Conservation (phyloP, 2,113 vertebrate genomes). For the Meleagris gallopavo region DNA sequence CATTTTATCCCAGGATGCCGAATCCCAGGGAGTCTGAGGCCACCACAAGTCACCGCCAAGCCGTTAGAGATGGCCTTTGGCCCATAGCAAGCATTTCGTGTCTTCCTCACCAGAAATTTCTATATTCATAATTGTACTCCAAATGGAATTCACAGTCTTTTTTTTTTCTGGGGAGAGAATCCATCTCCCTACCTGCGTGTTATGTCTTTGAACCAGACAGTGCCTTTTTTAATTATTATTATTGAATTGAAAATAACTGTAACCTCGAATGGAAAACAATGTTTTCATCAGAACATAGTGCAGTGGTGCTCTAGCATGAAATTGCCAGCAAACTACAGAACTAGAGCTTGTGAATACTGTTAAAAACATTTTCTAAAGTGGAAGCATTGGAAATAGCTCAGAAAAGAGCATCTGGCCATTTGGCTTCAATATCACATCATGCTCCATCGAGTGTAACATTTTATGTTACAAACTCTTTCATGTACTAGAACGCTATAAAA, state of each 20-base stretch:
- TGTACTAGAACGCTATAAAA: conserved; percentile 52
- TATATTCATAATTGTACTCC: neutral
- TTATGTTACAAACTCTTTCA: conserved; percentile 58
- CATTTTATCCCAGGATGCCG: neutral
- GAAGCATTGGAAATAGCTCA: conserved; percentile 55
- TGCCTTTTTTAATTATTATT: neutral
- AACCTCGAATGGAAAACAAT: conserved; percentile 23
- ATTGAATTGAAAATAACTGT: conserved; percentile 8
- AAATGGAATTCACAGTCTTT: neutral
- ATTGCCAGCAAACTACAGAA: conserved; percentile 7
- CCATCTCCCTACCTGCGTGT: neutral
- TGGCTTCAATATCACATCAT: conserved; percentile 56
- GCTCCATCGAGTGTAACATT: conserved; percentile 52
- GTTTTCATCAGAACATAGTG: conserved; percentile 15
- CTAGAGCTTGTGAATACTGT: conserved; percentile 13
- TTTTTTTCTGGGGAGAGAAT: neutral
- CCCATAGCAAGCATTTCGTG: fast-evolving
- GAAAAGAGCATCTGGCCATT: conserved; percentile 65
- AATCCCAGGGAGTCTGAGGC: neutral
- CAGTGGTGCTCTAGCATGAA: conserved; percentile 49
- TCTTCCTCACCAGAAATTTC: neutral
- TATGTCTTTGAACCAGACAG: neutral
- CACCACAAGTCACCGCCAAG: fast-evolving
- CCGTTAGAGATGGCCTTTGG: neutral
- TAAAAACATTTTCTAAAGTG: conserved; percentile 26